Evolutionary conservation across 2,113 vertebrate genomes (phyloP).

Genomic region (Butorides virescens): DNA sequence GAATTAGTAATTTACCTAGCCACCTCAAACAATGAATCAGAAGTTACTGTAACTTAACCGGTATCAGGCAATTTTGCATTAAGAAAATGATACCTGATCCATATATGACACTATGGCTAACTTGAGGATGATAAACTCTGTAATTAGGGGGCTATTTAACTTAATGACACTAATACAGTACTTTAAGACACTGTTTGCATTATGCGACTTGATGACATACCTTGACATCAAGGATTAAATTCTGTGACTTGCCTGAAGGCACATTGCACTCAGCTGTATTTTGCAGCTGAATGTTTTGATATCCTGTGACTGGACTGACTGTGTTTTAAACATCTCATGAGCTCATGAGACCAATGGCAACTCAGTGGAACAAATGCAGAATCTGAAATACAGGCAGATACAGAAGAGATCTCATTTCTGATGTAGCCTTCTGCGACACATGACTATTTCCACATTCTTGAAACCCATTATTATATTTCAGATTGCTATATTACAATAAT

Average conservation of each 20-base stretch:
- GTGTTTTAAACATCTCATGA: neutral
- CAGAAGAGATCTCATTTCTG: neutral
- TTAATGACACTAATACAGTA: neutral
- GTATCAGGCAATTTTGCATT: neutral
- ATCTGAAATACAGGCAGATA: neutral
- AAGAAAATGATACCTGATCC: neutral
- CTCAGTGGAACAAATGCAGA: neutral
- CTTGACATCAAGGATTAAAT: neutral
- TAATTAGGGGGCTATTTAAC: neutral
- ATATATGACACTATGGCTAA: neutral
- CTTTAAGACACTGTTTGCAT: neutral
- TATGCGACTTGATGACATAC: neutral
- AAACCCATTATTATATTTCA: neutral
- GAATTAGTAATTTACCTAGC: neutral
- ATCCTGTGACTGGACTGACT: neutral
- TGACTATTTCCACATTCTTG: neutral
- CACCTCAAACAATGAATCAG: neutral
- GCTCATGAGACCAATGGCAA: neutral
- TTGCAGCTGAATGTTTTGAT: neutral
- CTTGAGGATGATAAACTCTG: neutral
- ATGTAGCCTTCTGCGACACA: neutral
- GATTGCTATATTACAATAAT: neutral
- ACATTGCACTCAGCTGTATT: neutral
- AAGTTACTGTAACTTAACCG: neutral
- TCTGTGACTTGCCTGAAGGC: neutral